Percentiles rank a stretch among this genome's conserved stretches.
These are phyloP conservation scores for Prionailurus viverrinus DNA, from an alignment of 2,113 vertebrate species.

Conservation along the genomic window DNA sequence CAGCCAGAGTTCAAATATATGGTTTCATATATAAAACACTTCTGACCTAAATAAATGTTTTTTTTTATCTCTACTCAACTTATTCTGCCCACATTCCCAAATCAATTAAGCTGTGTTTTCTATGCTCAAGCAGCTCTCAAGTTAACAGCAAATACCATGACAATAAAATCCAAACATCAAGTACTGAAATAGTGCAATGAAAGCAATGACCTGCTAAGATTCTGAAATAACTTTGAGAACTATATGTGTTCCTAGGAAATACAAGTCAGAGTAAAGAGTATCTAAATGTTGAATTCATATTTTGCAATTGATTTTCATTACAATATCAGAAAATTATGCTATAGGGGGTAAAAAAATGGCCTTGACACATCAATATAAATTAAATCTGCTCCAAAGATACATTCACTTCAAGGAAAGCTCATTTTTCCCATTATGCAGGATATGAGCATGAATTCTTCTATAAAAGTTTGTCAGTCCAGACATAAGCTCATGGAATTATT, in stretches of 20 bases:
- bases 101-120: neutral
- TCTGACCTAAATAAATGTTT: conserved; percentile 34
- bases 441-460: conserved; percentile 35
- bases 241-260: neutral
- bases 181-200: neutral
- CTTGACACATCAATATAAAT: conserved; percentile 5
- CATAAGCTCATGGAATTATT: neutral
- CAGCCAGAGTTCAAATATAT: conserved; percentile 8
- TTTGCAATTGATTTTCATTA: conserved; percentile 57
- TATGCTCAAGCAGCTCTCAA: neutral
- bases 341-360: neutral
- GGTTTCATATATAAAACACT: conserved; percentile 53
- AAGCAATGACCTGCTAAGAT: neutral
- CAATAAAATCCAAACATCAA: conserved; percentile 57
- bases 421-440: conserved; percentile 28
- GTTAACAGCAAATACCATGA: conserved; percentile 58
- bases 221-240: conserved; percentile 59
- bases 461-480: neutral
- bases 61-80: conserved; percentile 50
- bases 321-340: conserved; percentile 51
- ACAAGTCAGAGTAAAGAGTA: neutral
- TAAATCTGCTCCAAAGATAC: conserved; percentile 42
- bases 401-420: conserved; percentile 18
- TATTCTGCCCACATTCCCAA: conserved; percentile 24
- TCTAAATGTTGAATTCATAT: conserved; percentile 47